Evolutionary conservation across 2,113 vertebrate genomes (phyloP).

Genomic region (Mastomys coucha): DNA sequence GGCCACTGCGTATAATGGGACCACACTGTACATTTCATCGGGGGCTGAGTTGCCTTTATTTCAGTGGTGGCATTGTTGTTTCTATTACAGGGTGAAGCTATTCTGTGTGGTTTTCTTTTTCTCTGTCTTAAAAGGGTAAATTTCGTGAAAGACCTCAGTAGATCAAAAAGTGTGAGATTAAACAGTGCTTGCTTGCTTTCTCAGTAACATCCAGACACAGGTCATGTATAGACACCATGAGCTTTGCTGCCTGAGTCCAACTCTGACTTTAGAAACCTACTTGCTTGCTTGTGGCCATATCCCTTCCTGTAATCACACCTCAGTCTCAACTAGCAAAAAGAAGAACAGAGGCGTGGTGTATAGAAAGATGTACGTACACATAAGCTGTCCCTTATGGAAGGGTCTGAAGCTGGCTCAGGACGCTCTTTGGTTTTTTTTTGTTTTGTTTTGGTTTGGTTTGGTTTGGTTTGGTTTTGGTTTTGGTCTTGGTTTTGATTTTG

Average conservation of each 20-base stretch:
- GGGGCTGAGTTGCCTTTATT: constrained; percentile 28
- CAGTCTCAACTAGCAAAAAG: neutral
- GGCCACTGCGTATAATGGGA: neutral
- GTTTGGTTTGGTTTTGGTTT: no score
- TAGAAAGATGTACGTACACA: neutral
- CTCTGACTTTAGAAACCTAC: no score
- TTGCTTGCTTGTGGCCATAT: neutral
- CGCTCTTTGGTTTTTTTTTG: neutral
- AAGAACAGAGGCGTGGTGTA: neutral
- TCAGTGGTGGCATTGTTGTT: neutral
- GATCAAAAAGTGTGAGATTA: neutral
- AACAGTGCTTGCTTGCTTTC: neutral
- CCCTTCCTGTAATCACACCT: neutral
- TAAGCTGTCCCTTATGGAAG: neutral
- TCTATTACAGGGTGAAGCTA: neutral
- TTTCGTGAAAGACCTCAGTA: neutral
- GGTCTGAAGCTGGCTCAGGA: neutral
- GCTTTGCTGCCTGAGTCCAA: neutral
- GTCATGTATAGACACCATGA: neutral
- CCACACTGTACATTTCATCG: neutral
- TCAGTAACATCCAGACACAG: neutral
- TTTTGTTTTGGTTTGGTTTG: no score
- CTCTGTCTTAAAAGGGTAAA: neutral
- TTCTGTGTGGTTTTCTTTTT: neutral
- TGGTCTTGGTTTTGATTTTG: no score